These are phyloP conservation scores for Intellagama lesueurii DNA, from an alignment of 2,797 vertebrate species.

Conservation along the genomic window DNA sequence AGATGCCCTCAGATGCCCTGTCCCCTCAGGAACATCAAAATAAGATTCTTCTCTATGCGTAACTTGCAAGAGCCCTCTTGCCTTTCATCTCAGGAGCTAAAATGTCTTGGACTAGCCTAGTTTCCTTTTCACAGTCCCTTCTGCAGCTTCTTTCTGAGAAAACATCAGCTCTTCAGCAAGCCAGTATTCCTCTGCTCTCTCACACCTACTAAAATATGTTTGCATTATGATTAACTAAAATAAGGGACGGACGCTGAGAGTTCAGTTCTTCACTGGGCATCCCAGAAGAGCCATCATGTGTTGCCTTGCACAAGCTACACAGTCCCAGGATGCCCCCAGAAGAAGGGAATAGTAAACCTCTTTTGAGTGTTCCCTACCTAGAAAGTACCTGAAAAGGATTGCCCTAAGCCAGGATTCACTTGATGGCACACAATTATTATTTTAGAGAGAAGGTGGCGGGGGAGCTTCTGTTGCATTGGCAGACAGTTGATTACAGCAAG, in stretches of 20 bases:
- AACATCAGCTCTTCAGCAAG: neutral
- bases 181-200: no score
- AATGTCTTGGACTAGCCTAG: neutral
- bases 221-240: neutral
- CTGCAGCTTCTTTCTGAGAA: neutral
- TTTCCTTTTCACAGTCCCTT: neutral
- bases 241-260: neutral
- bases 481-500: neutral
- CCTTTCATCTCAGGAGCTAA: neutral
- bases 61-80: neutral
- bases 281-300: no score
- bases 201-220: no score
- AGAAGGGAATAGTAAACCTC: no score
- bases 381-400: no score
- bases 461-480: conserved; percentile 13
- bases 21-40: neutral
- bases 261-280: no score
- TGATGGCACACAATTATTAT: no score
- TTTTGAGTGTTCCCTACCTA: no score
- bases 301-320: no score
- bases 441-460: no score
- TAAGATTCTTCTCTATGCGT: neutral
- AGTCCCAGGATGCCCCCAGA: no score
- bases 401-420: no score
- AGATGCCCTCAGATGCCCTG: neutral